These are phyloP conservation scores for Bergia sp. DNA, from an alignment of 92 coral and sea anemone species.

Conservation along the genomic window DNA sequence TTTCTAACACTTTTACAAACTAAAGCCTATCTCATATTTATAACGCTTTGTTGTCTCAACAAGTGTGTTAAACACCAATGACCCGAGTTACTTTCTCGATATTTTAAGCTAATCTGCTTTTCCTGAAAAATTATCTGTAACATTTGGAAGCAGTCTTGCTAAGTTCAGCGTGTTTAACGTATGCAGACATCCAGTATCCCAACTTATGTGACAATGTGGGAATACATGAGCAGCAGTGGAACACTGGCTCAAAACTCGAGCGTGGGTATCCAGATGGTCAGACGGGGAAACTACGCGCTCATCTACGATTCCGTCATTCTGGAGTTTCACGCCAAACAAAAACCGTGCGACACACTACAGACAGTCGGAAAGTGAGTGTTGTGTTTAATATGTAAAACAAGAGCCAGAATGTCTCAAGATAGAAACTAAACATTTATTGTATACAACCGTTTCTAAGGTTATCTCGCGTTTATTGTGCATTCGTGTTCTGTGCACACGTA, in stretches of 20 bases:
- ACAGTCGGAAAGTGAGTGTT: constrained; percentile 59
- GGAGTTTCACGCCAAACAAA: constrained; percentile 55
- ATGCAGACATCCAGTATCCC: constrained; percentile 63
- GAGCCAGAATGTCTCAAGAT: not conserved
- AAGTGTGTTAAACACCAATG: no score
- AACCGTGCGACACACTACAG: constrained; percentile 73
- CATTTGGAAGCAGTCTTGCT: not conserved
- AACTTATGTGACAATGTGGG: constrained; percentile 79
- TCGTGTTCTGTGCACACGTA: no score
- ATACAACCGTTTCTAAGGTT: no score
- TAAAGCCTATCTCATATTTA: no score
- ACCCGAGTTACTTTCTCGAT: no score
- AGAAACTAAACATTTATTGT: no score
- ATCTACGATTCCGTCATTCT: constrained; percentile 69
- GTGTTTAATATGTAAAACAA: not conserved
- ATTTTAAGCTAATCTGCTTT: no score
- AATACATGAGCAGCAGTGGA: constrained; percentile 71
- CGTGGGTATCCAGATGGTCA: constrained; percentile 56
- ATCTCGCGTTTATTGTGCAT: no score
- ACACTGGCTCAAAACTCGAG: constrained; percentile 51
- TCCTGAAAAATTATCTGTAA: no score
- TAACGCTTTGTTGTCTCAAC: no score
- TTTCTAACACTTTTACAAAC: no score
- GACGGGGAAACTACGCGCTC: constrained; percentile 61
- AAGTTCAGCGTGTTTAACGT: not conserved